Conservation (phyloP, 2,113 vertebrate species). For the Sinocyclocheilus anshuiensis region DNA sequence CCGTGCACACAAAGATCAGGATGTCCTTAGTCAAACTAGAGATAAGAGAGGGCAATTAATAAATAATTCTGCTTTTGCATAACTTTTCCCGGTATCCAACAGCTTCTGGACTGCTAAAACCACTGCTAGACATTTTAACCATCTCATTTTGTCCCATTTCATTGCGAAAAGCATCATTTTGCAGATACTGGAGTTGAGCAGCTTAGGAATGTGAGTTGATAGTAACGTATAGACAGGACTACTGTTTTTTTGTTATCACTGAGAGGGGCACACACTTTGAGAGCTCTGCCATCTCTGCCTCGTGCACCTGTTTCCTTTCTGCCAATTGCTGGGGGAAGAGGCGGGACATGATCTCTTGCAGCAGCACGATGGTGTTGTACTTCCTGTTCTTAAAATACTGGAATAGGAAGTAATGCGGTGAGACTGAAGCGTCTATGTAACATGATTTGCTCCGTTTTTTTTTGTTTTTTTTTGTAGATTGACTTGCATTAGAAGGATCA, state of each 20-base stretch:
- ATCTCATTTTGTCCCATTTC: not conserved
- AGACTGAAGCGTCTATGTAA: not conserved
- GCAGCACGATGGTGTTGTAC: constrained; percentile 79
- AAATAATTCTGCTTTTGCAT: not conserved
- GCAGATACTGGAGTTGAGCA: not conserved
- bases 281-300: constrained; percentile 84
- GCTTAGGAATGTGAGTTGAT: not conserved
- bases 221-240: not conserved
- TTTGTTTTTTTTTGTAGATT: not conserved
- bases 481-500: not conserved
- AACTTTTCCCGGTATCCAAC: not conserved
- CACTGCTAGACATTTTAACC: not conserved
- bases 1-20: constrained; percentile 89
- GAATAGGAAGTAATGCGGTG: constrained; percentile 43
- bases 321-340: constrained; percentile 80
- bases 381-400: constrained; percentile 86
- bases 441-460: not conserved
- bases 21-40: constrained; percentile 83
- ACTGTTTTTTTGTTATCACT: not conserved
- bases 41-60: not conserved
- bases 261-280: constrained; percentile 79
- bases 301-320: constrained; percentile 82
- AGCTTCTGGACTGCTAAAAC: not conserved
- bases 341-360: constrained; percentile 80
- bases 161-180: not conserved